Base-by-base conservation (phyloP, 2,888 invertebrate species). In the Ectobius pallidus region DNA sequence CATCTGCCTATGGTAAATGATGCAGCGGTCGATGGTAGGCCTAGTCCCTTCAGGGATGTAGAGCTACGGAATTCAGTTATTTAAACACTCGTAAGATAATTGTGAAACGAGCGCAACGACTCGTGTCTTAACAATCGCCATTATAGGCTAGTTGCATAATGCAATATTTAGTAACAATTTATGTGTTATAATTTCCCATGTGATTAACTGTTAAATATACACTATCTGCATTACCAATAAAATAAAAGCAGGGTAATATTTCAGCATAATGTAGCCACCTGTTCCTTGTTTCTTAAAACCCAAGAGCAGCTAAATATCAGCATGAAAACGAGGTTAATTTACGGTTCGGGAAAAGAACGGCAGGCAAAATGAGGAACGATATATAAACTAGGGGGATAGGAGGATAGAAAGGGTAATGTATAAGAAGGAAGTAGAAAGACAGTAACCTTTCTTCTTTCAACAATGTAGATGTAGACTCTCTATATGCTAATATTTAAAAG, bases 401-500 rank as follows among this genome's bases (percentile, higher is more conserved):
- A 14, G 25, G 16, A 14, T 25, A 25, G 52, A 14, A 25, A 25
- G 25, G 0, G 52, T 3, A 25, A 52, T 7, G 25, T 1, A 25
- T 11, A 52, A 52, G 18, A 11, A 18, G 52, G 25, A 25, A n/a
- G n/a, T n/a, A n/a, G n/a, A 14, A 25, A 22, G 25, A 25, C 25
- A 22, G 11, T 52, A 52, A 4, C 52, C 22, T 25, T 25, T 14
- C 52, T 25, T 14, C 52, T 52, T 52, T 25, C 52, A 52, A n/a
- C n/a, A n/a, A 25, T 11, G 52, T 16, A 25, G 0, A 52, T 4
- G 52, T 14, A 9, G 52, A 25, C 55, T 52, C 69, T 70, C 58
- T 70, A 70, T 70, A 70, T 70, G 69, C 69, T 58, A 70, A 70
- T 70, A 55, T 70, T 70, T 58, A 70, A 52, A 70, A 70, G 69